Conservation (phyloP, 2,888 invertebrate species). For the Synergus japonicus region DNA sequence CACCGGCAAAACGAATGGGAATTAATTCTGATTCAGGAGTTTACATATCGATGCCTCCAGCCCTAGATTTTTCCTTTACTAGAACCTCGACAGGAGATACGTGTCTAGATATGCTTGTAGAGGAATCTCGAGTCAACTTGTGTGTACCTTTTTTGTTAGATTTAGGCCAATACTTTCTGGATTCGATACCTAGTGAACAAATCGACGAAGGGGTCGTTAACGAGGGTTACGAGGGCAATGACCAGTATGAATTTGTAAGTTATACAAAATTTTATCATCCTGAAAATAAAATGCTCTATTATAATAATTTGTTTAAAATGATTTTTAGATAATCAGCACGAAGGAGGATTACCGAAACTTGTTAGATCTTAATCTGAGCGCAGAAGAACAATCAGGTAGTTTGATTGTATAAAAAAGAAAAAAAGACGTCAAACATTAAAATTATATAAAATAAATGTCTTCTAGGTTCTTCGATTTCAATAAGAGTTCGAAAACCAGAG, state of each 20-base stretch:
- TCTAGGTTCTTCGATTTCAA: constrained; percentile 83
- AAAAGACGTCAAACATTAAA: not conserved
- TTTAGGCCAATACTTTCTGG: constrained; percentile 81
- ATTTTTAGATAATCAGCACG: constrained; percentile 50
- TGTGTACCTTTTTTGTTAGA: constrained; percentile 85
- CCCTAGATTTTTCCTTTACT: constrained; percentile 85
- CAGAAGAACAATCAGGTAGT: constrained; percentile 77
- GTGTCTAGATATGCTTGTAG: constrained; percentile 85
- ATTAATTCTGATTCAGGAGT: constrained; percentile 79
- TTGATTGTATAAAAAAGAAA: not conserved
- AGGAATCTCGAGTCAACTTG: constrained; percentile 85
- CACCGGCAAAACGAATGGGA: constrained; percentile 81
- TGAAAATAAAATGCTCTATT: not conserved
- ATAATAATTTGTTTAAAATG: not conserved
- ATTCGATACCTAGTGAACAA: constrained; percentile 81
- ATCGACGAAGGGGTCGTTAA: constrained; percentile 85
- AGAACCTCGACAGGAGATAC: constrained; percentile 82
- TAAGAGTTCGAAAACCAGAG: constrained; percentile 88
- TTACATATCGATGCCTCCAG: constrained; percentile 84
- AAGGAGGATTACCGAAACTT: constrained; percentile 54
- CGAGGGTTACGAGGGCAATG: constrained; percentile 84
- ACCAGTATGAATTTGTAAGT: constrained; percentile 48
- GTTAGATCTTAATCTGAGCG: constrained; percentile 59
- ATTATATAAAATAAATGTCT: not conserved
- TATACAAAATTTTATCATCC: not conserved